These are phyloP conservation scores for Notarius lentiginosus DNA, from an alignment of 2,113 vertebrate genomes.

Conservation along the genomic window DNA sequence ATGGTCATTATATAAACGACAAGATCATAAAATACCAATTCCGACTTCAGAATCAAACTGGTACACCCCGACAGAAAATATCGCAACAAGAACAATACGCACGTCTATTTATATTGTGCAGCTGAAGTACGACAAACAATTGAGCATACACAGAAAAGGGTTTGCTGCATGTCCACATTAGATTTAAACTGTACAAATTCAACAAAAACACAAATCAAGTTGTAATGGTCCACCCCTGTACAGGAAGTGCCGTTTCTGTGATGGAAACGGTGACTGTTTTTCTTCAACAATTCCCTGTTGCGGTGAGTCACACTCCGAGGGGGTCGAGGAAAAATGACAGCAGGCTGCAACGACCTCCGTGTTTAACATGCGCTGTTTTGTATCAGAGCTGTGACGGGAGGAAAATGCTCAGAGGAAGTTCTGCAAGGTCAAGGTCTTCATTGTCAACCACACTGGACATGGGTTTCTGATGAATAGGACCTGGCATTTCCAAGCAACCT, in stretches of 20 bases:
- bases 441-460: neutral
- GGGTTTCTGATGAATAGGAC: conserved; percentile 9
- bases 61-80: neutral
- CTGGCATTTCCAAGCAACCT: neutral
- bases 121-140: neutral
- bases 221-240: conserved; percentile 12
- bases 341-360: neutral
- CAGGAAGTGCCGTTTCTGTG: neutral
- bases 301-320: conserved; percentile 18
- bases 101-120: neutral
- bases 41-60: neutral
- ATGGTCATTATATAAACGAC: neutral
- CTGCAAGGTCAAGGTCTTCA: neutral
- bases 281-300: conserved; percentile 6
- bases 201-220: neutral
- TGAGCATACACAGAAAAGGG: neutral
- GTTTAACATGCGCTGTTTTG: conserved; percentile 19
- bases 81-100: neutral
- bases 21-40: neutral
- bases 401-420: conserved; percentile 16
- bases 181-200: neutral
- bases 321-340: neutral
- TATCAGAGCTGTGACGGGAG: conserved; percentile 15
- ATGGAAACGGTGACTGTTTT: conserved; percentile 23
- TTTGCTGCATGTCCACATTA: neutral